Percentiles rank a stretch among this genome's conserved stretches.
Evolutionary conservation across 2,113 vertebrate genomes (phyloP).

Genomic region (Girardinichthys multiradiatus): DNA sequence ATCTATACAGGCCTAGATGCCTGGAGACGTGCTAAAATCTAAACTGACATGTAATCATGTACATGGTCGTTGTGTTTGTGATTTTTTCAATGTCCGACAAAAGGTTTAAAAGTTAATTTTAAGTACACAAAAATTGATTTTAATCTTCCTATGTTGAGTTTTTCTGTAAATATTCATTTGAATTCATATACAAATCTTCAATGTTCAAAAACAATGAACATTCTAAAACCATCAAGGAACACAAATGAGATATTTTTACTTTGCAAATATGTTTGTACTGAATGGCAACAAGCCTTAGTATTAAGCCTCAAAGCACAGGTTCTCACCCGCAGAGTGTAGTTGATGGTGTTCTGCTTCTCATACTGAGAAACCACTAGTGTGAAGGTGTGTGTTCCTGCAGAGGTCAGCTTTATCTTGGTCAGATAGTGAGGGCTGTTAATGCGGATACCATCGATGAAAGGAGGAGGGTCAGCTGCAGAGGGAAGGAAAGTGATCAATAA

Average conservation of each 20-base stretch:
- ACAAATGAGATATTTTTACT: not conserved
- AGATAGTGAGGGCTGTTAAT: conserved; percentile 99
- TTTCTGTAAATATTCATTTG: too few relatives aligned
- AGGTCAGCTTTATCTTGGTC: conserved; percentile 94
- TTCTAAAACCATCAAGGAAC: not conserved
- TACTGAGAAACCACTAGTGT: conserved; percentile 98
- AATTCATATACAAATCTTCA: not conserved
- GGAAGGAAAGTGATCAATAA: not conserved
- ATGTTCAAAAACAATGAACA: not conserved
- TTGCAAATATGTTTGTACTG: not conserved
- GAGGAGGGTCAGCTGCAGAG: conserved; percentile 89
- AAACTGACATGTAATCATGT: too few relatives aligned
- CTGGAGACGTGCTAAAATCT: too few relatives aligned
- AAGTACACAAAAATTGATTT: too few relatives aligned
- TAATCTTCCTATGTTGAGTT: not conserved
- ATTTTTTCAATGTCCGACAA: too few relatives aligned
- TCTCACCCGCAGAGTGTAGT: conserved; percentile 93
- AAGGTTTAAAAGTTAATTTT: too few relatives aligned
- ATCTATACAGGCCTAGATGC: too few relatives aligned
- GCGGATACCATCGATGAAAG: conserved; percentile 95
- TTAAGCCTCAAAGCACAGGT: not conserved
- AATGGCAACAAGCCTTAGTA: not conserved
- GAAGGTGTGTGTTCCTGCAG: conserved; percentile 89
- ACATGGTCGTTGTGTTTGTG: too few relatives aligned
- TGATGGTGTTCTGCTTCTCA: conserved; percentile 99